Base-by-base conservation (phyloP, 2,888 invertebrate species). In the Scelioninae gen. 1 region DNA sequence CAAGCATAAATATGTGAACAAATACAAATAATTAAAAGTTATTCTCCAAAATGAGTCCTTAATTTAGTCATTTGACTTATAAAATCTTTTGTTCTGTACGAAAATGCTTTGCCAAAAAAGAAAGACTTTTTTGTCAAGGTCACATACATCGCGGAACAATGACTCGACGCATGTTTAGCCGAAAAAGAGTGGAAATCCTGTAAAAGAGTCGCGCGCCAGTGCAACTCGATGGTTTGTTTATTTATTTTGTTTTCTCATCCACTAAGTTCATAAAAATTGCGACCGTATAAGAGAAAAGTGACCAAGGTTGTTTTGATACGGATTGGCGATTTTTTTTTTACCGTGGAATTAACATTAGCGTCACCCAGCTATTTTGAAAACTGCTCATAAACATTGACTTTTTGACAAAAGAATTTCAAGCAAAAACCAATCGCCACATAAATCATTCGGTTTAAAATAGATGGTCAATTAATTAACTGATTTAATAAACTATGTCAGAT, bases 101-200 rank as follows among this genome's bases (percentile, higher is more conserved):
- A 49, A 60, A 49, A 16, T 43, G 16, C 43, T 40, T 40, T 47
- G n/a, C 38, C 62, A 58, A 75, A 75, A 69, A 63, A 71, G 34
- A 31, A 49, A 29, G 31, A 58, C 56, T 29, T 65, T 55, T 32
- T n/a, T 51, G 40, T 40, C 79, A 79, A 79, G 79, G 79, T 79
- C 79, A 32, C 79, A 79, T 79, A 79, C 66, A 66, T 66, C 71
- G 72, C 53, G 66, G 72, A 60, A 66, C 74, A 62, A 79, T 79
- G 79, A 79, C 66, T 79, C 45, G 32, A 9, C 34, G 58, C 53
- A 31, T 23, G 60, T 79, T 79, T 79, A 45, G 79, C n/a, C 51
- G 66, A 66, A 79, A 65, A 72, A 51, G 45, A 72, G 60, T 79
- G 49, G 38, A 79, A 72, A 72, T 56, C 31, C n/a, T 51, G 32